A percentile compares a stretch with the other conserved stretches of the same genome.
Conservation (phyloP, 2,797 vertebrate species). For the Hydrocynus forskahlii region DNA sequence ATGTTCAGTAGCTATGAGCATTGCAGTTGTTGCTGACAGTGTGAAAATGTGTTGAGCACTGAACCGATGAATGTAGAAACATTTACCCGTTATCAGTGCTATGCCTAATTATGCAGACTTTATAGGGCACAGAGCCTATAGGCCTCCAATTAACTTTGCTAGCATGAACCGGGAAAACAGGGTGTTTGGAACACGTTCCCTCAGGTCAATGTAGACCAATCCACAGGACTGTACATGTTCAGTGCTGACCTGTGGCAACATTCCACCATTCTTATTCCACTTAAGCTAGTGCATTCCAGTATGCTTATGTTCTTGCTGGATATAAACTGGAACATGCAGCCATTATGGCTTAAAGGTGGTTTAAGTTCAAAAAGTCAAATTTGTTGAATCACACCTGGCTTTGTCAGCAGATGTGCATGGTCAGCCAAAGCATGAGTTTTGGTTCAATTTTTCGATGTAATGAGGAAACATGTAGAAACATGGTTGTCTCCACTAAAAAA, state of each 20-base stretch:
- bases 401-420: background rate
- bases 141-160: conserved; percentile 27
- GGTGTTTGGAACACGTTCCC: conserved; percentile 66
- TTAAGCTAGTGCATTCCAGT: conserved; percentile 11
- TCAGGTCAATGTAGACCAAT: conserved; percentile 66
- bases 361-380: background rate
- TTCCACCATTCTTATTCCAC: conserved; percentile 27
- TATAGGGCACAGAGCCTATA: conserved; percentile 1
- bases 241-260: conserved; percentile 9
- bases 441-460: background rate
- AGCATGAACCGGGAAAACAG: conserved; percentile 67
- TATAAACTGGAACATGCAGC: background rate
- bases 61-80: conserved; percentile 57
- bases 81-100: conserved; percentile 41
- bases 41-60: conserved; percentile 26
- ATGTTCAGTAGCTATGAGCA: conserved; percentile 28
- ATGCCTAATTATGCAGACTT: conserved; percentile 26
- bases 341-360: background rate
- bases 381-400: background rate
- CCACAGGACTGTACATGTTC: conserved; percentile 12
- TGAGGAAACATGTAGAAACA: background rate
- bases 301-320: conserved; percentile 1
- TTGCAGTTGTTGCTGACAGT: conserved; percentile 39
- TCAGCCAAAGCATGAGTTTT: background rate
- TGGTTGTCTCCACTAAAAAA: conserved; percentile 9